Percentiles rank a stretch among this genome's conserved stretches.
phyloP scores from a whole-genome alignment of 2,797 vertebrate genomes.

The Sebastes variabilis region DNA sequence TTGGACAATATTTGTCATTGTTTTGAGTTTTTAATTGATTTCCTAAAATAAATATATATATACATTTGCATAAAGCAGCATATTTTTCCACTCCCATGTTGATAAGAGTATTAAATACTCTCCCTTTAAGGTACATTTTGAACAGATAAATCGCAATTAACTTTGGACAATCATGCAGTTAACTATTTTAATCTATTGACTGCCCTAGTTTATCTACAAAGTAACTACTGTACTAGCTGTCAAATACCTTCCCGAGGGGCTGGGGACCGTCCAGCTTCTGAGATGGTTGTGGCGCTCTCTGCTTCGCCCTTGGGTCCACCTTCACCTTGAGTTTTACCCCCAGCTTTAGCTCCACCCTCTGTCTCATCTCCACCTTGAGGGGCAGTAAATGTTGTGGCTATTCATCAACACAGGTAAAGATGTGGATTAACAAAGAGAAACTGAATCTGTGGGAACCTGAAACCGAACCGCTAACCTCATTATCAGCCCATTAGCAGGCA shows the following conservation, averaged over 20 bases:
- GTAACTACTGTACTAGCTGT: background rate
- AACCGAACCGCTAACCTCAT: background rate
- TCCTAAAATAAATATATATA: no score
- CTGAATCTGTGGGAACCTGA: constrained; percentile 19
- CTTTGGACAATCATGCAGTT: no score
- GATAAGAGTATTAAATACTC: no score
- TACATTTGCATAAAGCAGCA: no score
- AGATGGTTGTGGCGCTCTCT: constrained; percentile 1
- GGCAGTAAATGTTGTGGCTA: constrained; percentile 6
- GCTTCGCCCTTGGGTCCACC: background rate
- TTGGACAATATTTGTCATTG: no score
- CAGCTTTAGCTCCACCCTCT: background rate
- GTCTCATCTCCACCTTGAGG: constrained; percentile 21
- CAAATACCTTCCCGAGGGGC: constrained; percentile 45
- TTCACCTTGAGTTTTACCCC: background rate
- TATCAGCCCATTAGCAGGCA: constrained; percentile 18
- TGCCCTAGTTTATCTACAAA: background rate
- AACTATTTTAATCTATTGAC: no score
- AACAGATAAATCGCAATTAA: no score
- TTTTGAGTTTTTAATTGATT: no score
- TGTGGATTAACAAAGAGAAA: constrained; percentile 18
- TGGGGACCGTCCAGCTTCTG: constrained; percentile 15
- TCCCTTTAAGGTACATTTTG: no score
- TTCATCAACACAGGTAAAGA: constrained; percentile 22
- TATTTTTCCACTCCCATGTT: no score